A percentile compares a stretch with the other conserved stretches of the same genome.
Evolutionary conservation across 2,797 vertebrate species (phyloP).

Genomic region (Tauraco hartlaubi): DNA sequence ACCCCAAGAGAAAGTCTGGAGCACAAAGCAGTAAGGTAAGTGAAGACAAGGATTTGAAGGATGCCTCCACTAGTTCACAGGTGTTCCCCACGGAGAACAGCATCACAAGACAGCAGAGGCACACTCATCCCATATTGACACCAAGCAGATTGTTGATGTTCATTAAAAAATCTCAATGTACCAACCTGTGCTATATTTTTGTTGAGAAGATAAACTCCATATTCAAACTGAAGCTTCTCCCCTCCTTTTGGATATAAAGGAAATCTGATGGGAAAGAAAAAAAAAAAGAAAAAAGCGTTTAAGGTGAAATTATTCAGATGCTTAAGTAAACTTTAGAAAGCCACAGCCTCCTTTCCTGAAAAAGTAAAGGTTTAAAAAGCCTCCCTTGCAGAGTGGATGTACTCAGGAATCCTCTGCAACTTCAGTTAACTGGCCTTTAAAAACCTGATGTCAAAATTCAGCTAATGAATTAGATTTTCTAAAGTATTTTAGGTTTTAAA

Average conservation of each 20-base stretch:
- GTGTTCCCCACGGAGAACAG: background rate
- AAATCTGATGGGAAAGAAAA: slow-evolving; percentile 84
- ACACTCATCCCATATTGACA: accelerated
- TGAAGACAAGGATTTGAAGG: background rate
- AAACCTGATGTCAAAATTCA: background rate
- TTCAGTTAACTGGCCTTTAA: background rate
- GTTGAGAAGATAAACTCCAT: slow-evolving; percentile 98
- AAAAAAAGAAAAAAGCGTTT: background rate
- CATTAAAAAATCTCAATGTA: background rate
- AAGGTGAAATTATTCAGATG: background rate
- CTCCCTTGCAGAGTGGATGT: background rate
- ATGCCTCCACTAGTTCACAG: background rate
- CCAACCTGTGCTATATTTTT: slow-evolving; percentile 99
- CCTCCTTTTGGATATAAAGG: slow-evolving; percentile 94
- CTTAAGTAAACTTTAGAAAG: background rate
- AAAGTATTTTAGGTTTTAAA: background rate
- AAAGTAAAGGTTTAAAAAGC: background rate
- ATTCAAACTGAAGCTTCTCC: slow-evolving; percentile 98
- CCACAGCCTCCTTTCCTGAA: background rate
- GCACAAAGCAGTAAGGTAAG: background rate
- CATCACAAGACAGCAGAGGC: background rate
- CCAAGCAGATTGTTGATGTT: background rate
- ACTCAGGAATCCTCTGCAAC: background rate
- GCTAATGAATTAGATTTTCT: background rate
- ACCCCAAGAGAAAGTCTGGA: background rate